phyloP scores from a whole-genome alignment of 2,888 invertebrate genomes.

The Leptinotarsa rubiginosa region DNA sequence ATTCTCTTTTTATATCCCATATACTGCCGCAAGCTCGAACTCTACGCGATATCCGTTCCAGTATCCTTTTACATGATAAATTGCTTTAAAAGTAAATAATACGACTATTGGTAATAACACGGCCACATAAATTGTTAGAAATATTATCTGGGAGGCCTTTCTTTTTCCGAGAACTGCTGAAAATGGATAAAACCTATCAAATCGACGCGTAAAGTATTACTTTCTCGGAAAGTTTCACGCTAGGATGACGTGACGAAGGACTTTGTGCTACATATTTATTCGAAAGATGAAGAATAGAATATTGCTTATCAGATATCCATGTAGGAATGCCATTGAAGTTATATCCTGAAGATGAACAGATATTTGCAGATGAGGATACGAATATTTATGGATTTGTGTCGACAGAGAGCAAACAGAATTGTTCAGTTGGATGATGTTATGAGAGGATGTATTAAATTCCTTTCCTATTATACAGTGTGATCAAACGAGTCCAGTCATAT shows the following conservation, averaged over 20 bases:
- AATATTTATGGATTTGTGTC: too few species aligned
- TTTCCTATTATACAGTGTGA: too few species aligned
- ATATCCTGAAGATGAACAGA: too few species aligned
- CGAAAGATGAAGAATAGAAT: too few species aligned
- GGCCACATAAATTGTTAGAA: constrained; percentile 25
- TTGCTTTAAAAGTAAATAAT: constrained; percentile 24
- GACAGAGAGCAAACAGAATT: too few species aligned
- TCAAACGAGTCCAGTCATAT: too few species aligned
- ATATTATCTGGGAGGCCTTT: constrained; percentile 15
- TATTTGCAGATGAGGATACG: too few species aligned
- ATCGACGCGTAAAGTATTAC: constrained; percentile 9
- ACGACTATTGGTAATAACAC: constrained; percentile 24
- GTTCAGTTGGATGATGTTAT: too few species aligned
- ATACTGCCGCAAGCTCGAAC: constrained; percentile 18
- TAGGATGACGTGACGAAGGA: neutral
- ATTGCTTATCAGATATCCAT: too few species aligned
- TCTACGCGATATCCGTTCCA: constrained; percentile 24
- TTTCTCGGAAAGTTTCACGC: constrained; percentile 1
- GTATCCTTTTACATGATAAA: constrained; percentile 20
- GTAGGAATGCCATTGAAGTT: too few species aligned
- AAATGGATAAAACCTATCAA: constrained; percentile 8
- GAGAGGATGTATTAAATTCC: too few species aligned
- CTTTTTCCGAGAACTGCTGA: neutral
- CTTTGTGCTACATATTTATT: neutral
- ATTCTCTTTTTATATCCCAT: constrained; percentile 24